A percentile compares a stretch with the other conserved stretches of the same genome.
Conservation (phyloP, 2,113 vertebrate species). For the Sturnira hondurensis region DNA sequence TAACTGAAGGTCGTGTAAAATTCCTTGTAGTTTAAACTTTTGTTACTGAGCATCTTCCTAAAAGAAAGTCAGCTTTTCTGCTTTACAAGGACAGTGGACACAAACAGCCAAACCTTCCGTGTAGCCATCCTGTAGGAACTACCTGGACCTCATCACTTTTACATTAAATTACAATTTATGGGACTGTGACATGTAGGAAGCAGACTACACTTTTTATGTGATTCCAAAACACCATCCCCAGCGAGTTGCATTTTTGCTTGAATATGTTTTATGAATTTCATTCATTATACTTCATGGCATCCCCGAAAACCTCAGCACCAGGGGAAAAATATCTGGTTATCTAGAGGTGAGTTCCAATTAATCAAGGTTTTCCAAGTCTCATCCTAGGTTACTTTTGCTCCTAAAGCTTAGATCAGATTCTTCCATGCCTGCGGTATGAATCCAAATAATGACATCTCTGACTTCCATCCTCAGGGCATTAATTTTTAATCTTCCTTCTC, state of each 20-base stretch:
- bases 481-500: slow-evolving; percentile 71
- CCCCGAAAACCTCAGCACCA: background rate
- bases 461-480: slow-evolving; percentile 58
- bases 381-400: background rate
- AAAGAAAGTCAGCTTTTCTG: slow-evolving; percentile 11
- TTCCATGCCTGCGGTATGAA: slow-evolving; percentile 51
- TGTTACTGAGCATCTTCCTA: background rate
- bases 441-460: slow-evolving; percentile 65
- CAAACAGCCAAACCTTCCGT: background rate
- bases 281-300: background rate
- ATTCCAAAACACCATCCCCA: background rate
- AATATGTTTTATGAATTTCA: slow-evolving; percentile 6
- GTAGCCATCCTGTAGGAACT: background rate
- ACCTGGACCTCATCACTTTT: background rate
- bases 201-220: background rate
- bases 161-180: background rate
- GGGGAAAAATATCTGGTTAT: background rate
- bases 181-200: background rate
- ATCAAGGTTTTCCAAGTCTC: slow-evolving; percentile 21
- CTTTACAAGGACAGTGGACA: background rate
- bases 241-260: background rate
- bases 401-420: slow-evolving; percentile 45
- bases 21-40: slow-evolving; percentile 18
- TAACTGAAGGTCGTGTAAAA: background rate
- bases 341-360: slow-evolving; percentile 38